Evolutionary conservation across 1,140 invertebrate genomes (phyloP), one percentile per base, ranked within the genome.

Genomic region (Orchesella cincta): DNA sequence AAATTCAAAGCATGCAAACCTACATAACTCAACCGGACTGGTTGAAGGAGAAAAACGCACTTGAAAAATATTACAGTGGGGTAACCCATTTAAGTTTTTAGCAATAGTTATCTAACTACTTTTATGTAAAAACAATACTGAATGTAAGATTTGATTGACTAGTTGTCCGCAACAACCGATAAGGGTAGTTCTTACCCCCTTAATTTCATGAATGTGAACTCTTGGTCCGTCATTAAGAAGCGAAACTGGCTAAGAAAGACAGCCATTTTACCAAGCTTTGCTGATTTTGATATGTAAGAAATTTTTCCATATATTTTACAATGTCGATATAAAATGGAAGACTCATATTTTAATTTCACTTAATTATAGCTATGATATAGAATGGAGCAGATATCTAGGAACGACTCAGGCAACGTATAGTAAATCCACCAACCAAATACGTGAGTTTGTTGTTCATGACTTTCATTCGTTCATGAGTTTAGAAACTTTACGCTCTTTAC

Each of bases 321-420:
- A n/a, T n/a, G n/a, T n/a, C n/a, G n/a, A n/a, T n/a, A n/a, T n/a
- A n/a, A n/a, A n/a, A n/a, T n/a, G n/a, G n/a, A n/a, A n/a, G n/a
- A n/a, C n/a, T n/a, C n/a, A n/a, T n/a, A n/a, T n/a, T n/a, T n/a
- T n/a, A n/a, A n/a, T n/a, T n/a, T n/a, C n/a, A n/a, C n/a, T n/a
- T n/a, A n/a, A n/a, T n/a, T n/a, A n/a, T n/a, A 67, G 62, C 26
- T 67, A 67, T 33, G 62, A 67, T 67, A 29, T 67, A 31, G 62
- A 67, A 12, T 67, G 62, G 62, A 67, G 33, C n/a, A 26, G 33
- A 31, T 67, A 31, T 67, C 62, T 29, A 1, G 62, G 26, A 31
- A 67, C 62, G 5, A 29, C 33, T 5, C 62, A 67, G 62, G 62
- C 62, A 5, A 26, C 29, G 29, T 67, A 67, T 31, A 26, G 33